These are phyloP conservation scores for Carassius auratus DNA, from an alignment of 2,113 vertebrate genomes.

Conservation along the genomic window DNA sequence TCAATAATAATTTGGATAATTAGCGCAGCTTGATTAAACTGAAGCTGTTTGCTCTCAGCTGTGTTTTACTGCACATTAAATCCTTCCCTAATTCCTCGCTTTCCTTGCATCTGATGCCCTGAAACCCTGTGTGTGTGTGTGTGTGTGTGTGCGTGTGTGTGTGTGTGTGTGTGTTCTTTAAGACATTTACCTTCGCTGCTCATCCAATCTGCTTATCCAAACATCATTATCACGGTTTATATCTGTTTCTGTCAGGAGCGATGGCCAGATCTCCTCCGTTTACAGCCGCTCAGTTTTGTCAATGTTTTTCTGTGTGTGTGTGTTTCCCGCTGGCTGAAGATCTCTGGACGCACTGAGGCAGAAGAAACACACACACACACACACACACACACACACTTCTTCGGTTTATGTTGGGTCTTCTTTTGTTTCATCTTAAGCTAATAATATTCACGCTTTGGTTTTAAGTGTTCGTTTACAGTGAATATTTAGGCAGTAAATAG, in stretches of 20 bases:
- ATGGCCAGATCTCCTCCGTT: not conserved
- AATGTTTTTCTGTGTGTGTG: not conserved
- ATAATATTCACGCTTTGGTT: not conserved
- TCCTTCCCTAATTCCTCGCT: slow-evolving; percentile 37
- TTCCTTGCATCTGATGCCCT: slow-evolving; percentile 59
- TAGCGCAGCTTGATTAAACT: slow-evolving; percentile 8
- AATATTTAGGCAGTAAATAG: too few relatives aligned
- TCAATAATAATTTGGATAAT: slow-evolving; percentile 20
- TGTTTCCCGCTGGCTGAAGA: not conserved
- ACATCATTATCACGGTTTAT: not conserved
- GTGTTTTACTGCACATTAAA: slow-evolving; percentile 52
- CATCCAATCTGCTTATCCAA: slow-evolving; percentile 6
- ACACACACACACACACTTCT: not conserved
- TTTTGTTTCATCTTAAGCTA: not conserved
- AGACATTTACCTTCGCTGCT: not conserved
- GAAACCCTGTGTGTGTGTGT: slow-evolving; percentile 3
- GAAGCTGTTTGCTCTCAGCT: slow-evolving; percentile 58
- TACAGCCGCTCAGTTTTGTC: not conserved
- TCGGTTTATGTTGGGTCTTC: not conserved
- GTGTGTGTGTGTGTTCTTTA: slow-evolving; percentile 3
- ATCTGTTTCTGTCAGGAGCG: not conserved
- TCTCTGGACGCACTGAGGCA: not conserved
- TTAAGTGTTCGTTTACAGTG: too few relatives aligned
- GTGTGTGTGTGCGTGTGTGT: slow-evolving; percentile 10
- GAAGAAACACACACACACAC: not conserved